Base-by-base conservation (phyloP, 2,113 vertebrate species). In the Solea senegalensis region DNA sequence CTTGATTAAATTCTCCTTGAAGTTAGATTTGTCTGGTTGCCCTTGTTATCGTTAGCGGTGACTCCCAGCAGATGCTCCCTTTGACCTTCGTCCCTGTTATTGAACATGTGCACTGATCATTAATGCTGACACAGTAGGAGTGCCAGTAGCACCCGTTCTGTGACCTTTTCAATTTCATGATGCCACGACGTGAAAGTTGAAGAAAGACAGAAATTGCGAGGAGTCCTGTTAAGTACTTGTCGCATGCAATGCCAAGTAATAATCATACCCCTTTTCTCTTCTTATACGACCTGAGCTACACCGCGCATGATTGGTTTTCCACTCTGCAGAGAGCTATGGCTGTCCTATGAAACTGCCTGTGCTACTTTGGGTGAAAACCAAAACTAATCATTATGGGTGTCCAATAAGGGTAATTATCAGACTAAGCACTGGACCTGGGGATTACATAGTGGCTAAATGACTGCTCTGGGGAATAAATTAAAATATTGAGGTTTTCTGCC, bases 321-420 rank as follows among this genome's bases (percentile, higher is more conserved):
- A 86, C 84, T 80, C 75, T 7, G 62, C 72, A 80, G 74, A 88
- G 64, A 21, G 53, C 80, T 41, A 62, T 54, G 41, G 75, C 81
- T 26, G 81, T 84, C 83, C 83, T 12, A 60, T 81, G 74, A 87
- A 91, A 82, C 84, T 82, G 89, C 85, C 82, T 82, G 72, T 48
- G 27, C 81, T 74, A 76, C 82, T 86, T 80, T 84, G 65, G 84
- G 66, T 85, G 85, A 91, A 92, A 90, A 86, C 83, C 85, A 89
- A 90, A 88, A 81, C 88, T 80, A 76, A 86, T 92, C 87, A 91
- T 92, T 91, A 90, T 74, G 86, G 82, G 87, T 91, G 90, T 92
- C 80, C 83, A 87, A 83, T 90, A 87, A 92, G 90, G 75, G 90
- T 91, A 85, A 92, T 92, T 88, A 90, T 91, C 87, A 91, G 87